Conservation (phyloP, 2,797 vertebrate genomes). For the Streptopelia turtur region DNA sequence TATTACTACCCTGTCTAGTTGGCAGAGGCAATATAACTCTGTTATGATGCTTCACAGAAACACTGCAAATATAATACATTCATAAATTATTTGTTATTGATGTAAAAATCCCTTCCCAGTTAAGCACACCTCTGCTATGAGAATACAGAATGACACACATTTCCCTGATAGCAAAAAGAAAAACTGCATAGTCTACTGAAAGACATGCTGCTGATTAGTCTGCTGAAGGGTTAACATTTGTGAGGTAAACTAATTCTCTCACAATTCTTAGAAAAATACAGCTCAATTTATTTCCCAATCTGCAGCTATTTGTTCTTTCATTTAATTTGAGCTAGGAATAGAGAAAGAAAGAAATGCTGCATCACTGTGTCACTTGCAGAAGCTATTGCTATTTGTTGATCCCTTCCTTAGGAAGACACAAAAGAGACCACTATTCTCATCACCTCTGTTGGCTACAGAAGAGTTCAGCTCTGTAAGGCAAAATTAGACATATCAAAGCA, state of each 20-base stretch:
- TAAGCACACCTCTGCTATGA: background rate
- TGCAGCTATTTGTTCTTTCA: background rate
- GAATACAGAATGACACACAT: background rate
- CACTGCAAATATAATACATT: background rate
- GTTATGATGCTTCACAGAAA: background rate
- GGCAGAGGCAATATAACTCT: background rate
- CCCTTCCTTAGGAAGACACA: background rate
- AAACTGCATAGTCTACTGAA: background rate
- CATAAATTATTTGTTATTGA: slow-evolving; percentile 30
- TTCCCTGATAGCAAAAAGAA: background rate
- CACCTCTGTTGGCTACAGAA: background rate
- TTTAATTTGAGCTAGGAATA: background rate
- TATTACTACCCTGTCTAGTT: background rate
- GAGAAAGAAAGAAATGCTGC: background rate
- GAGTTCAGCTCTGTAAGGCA: background rate
- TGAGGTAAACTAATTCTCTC: background rate
- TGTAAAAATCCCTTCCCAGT: background rate
- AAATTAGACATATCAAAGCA: slow-evolving; percentile 54
- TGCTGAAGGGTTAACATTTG: background rate
- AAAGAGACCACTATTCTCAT: background rate
- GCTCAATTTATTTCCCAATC: background rate
- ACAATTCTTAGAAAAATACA: background rate
- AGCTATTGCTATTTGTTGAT: slow-evolving; percentile 2
- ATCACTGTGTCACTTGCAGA: background rate
- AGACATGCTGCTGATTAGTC: background rate